phyloP scores from a whole-genome alignment of 2,797 vertebrate genomes.

The Amblyopsis hoosieri region DNA sequence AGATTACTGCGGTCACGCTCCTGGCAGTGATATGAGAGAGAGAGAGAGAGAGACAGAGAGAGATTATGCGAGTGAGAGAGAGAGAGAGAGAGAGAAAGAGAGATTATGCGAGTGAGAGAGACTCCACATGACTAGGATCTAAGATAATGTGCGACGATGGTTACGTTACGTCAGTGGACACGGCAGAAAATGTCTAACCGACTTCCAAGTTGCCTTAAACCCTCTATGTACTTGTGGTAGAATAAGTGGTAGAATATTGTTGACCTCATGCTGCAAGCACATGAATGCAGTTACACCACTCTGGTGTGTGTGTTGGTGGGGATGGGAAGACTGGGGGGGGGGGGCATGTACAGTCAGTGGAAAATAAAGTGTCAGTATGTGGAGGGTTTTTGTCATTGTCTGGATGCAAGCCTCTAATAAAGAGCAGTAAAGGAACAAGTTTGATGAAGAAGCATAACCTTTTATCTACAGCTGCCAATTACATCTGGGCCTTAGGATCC shows the following conservation, averaged over 20 bases:
- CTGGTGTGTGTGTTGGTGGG: constrained; percentile 21
- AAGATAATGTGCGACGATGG: constrained; percentile 56
- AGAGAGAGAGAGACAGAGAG: background rate
- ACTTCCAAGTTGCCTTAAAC: constrained; percentile 94
- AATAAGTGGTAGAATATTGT: constrained; percentile 22
- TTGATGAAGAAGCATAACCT: constrained; percentile 63
- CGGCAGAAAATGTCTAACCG: constrained; percentile 44
- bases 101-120: background rate
- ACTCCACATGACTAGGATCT: constrained; percentile 32
- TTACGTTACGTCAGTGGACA: constrained; percentile 56
- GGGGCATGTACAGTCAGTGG: background rate
- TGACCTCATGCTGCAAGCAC: constrained; percentile 35
- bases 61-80: background rate
- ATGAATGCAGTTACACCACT: constrained; percentile 28
- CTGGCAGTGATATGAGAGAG: constrained; percentile 40
- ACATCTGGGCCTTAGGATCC: constrained; percentile 79
- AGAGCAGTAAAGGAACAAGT: constrained; percentile 46
- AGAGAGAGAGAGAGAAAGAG: too few relatives aligned
- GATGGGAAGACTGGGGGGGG: too few relatives aligned
- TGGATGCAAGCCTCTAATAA: constrained; percentile 64
- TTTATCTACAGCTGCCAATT: constrained; percentile 79
- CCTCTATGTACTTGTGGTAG: constrained; percentile 87
- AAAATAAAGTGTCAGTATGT: constrained; percentile 61
- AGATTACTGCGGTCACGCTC: constrained; percentile 57
- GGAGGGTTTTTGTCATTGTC: constrained; percentile 78